Evolutionary conservation across 2,113 vertebrate species (phyloP).

Genomic region (Grantiella picta): DNA sequence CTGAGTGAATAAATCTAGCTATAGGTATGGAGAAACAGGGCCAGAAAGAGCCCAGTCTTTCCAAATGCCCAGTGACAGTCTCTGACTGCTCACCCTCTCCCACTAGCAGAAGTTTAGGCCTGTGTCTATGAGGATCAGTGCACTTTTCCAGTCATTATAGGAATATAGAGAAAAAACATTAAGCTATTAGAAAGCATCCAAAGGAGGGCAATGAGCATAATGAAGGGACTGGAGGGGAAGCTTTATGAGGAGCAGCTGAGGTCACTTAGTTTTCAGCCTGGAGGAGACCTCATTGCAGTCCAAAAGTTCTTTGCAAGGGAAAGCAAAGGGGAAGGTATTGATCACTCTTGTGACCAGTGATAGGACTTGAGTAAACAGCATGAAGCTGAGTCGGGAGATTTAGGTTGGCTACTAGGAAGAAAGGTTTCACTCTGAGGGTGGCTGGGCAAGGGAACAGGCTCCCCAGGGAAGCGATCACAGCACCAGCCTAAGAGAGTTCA

Average conservation of each 20-base stretch:
- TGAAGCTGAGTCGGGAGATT: neutral
- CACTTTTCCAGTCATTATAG: neutral
- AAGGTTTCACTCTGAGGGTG: neutral
- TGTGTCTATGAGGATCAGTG: neutral
- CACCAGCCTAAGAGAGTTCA: neutral
- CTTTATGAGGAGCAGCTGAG: neutral
- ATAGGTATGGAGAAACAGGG: neutral
- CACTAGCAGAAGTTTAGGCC: neutral
- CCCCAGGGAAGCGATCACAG: neutral
- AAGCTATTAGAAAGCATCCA: neutral
- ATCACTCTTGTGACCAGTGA: neutral
- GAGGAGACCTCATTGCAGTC: neutral
- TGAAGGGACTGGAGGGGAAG: neutral
- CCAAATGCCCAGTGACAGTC: neutral
- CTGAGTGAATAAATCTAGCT: neutral
- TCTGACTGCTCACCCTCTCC: neutral
- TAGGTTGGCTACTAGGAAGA: neutral
- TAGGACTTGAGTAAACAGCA: neutral
- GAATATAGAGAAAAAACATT: neutral
- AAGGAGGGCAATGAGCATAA: neutral
- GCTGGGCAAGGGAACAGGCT: neutral
- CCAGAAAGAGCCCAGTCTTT: neutral
- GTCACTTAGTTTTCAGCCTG: neutral
- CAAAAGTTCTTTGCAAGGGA: neutral
- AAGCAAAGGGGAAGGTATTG: neutral